These are phyloP conservation scores for Zygogramma bicolorata DNA, from an alignment of 2,888 invertebrate genomes.

Conservation along the genomic window DNA sequence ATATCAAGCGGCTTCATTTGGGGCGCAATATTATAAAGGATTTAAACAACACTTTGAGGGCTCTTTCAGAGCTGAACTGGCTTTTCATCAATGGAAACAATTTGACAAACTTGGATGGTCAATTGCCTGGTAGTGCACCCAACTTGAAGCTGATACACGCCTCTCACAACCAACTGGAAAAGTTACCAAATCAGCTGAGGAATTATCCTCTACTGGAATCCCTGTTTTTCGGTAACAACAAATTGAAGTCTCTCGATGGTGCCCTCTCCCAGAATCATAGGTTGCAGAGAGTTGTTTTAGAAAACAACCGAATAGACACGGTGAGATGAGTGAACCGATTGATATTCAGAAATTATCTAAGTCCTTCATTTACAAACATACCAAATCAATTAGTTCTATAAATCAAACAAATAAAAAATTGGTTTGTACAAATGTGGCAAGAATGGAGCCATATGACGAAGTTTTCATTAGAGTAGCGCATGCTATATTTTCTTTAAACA, in stretches of 20 bases:
- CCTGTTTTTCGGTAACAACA: conserved; percentile 80
- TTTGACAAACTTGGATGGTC: conserved; percentile 79
- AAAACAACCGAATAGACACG: conserved; percentile 80
- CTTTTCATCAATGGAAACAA: conserved; percentile 84
- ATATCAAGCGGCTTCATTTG: conserved; percentile 78
- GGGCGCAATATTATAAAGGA: conserved; percentile 80
- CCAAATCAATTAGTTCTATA: no score
- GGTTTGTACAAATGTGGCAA: no score
- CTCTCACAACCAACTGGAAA: conserved; percentile 78
- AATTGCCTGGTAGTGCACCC: conserved; percentile 78
- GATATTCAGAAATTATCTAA: no score
- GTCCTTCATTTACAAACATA: no score
- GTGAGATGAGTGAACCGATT: no score
- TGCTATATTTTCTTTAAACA: no score
- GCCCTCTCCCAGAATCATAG: conserved; percentile 77
- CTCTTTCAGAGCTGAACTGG: conserved; percentile 80
- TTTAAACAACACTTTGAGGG: conserved; percentile 83
- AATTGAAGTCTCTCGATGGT: conserved; percentile 78
- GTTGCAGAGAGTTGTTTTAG: conserved; percentile 76
- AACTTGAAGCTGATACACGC: conserved; percentile 80
- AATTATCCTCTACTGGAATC: conserved; percentile 78
- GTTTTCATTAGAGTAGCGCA: no score
- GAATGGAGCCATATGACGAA: no score
- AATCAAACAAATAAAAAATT: no score
- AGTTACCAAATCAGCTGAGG: conserved; percentile 78